A percentile compares a stretch with the other conserved stretches of the same genome.
Evolutionary conservation across 35 echinoderm and acorn worm species (phyloP).

Genomic region (Eucidaris tribuloides): DNA sequence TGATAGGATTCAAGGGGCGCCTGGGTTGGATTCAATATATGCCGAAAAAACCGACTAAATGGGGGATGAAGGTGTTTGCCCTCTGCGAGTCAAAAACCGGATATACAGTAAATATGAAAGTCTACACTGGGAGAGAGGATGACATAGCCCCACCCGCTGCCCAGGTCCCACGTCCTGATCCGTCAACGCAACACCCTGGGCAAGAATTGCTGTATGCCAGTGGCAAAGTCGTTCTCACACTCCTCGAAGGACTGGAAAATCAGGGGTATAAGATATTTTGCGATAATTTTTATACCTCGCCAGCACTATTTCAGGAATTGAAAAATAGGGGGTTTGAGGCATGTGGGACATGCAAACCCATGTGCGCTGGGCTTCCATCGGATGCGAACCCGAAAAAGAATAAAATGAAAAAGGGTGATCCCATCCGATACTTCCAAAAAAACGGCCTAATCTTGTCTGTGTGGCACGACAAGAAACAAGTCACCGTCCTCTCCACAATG

Average conservation of each 20-base stretch:
- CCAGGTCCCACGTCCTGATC: neutral
- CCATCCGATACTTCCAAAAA: neutral
- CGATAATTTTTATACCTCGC: constrained; percentile 23
- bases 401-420: constrained; percentile 4
- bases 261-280: constrained; percentile 11
- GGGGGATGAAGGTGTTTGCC: constrained; percentile 9
- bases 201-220: neutral
- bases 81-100: constrained; percentile 10
- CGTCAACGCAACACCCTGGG: neutral
- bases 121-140: constrained; percentile 4
- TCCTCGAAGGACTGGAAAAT: neutral
- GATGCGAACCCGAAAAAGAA: neutral
- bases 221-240: neutral
- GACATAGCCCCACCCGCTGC: neutral
- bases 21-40: constrained; percentile 29
- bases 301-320: constrained; percentile 16
- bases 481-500: too few species aligned
- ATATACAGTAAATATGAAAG: neutral
- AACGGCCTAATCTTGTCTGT: too few species aligned
- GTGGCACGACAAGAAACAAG: too few species aligned
- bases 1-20: constrained; percentile 35
- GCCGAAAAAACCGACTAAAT: too few species aligned
- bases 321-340: too few species aligned
- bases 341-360: too few species aligned
- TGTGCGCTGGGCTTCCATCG: neutral